A percentile compares a stretch with the other conserved stretches of the same genome.
Evolutionary conservation across 1,140 invertebrate genomes (phyloP).

Genomic region (Laupala kohalensis): DNA sequence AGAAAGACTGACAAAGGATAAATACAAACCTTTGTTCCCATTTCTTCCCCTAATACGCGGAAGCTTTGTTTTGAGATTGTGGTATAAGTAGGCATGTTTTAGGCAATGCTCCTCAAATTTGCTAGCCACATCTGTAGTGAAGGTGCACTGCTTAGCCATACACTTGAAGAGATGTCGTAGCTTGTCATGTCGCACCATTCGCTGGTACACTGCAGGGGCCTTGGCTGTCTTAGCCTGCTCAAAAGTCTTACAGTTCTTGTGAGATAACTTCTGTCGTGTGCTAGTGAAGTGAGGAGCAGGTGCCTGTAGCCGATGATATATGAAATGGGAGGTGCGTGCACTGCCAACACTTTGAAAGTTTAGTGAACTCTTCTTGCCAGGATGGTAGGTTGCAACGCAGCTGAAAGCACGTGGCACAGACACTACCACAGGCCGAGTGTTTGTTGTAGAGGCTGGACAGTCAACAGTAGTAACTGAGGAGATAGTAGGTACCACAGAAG

Average conservation of each 20-base stretch:
- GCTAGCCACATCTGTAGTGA: constrained; percentile 27
- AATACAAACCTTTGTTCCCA: too few species aligned
- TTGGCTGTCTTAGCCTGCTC: constrained; percentile 20
- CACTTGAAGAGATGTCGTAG: constrained; percentile 40
- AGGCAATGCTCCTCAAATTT: constrained; percentile 31
- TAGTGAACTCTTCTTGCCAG: too few species aligned
- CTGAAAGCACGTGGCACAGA: too few species aligned
- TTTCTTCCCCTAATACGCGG: too few species aligned
- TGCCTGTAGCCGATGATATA: constrained; percentile 15
- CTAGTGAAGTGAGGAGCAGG: constrained; percentile 9
- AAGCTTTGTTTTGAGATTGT: neutral
- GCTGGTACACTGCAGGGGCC: constrained; percentile 20
- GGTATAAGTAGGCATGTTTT: constrained; percentile 21
- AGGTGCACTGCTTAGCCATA: constrained; percentile 36
- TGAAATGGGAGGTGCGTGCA: neutral
- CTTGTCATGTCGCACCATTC: constrained; percentile 26
- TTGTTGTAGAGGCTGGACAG: neutral
- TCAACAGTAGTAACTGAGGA: neutral
- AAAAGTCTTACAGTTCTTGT: neutral
- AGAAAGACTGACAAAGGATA: too few species aligned
- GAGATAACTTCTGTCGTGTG: constrained; percentile 15
- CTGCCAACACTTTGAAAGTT: neutral
- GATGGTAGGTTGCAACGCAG: neutral
- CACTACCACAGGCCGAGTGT: too few species aligned
- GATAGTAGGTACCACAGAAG: neutral